Conservation (phyloP, 2,797 vertebrate species). For the Sebastes reedi region DNA sequence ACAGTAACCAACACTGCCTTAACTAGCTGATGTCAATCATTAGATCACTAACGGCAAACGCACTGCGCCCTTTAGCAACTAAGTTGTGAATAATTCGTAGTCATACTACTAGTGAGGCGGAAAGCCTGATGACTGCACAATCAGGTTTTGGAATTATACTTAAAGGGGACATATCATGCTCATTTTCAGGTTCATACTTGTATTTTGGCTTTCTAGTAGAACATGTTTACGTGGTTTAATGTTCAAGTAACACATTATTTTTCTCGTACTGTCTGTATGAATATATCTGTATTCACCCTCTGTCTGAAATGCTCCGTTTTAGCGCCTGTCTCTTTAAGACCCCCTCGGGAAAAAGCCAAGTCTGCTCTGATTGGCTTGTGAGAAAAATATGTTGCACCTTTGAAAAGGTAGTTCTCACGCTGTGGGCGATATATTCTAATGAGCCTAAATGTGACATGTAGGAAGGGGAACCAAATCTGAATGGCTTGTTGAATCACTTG, state of each 20-base stretch:
- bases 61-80: background rate
- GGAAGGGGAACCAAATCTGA: background rate
- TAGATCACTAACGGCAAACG: background rate
- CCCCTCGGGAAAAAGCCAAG: too few relatives aligned
- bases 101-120: background rate
- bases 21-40: slow-evolving; percentile 1
- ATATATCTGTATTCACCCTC: too few relatives aligned
- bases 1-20: background rate
- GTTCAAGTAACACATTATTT: background rate
- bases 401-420: too few relatives aligned
- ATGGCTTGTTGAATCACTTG: too few relatives aligned
- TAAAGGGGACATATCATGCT: background rate
- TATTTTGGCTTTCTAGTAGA: too few relatives aligned
- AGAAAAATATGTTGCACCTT: too few relatives aligned
- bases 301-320: too few relatives aligned
- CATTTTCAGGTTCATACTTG: too few relatives aligned
- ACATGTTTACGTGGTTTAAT: too few relatives aligned
- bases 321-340: too few relatives aligned
- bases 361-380: too few relatives aligned
- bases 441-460: background rate
- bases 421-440: too few relatives aligned
- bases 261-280: background rate
- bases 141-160: slow-evolving; percentile 34
- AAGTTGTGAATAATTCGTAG: background rate
- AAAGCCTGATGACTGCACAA: background rate